phyloP scores from a whole-genome alignment of 2,888 invertebrate genomes.

The Archips crataeganus region DNA sequence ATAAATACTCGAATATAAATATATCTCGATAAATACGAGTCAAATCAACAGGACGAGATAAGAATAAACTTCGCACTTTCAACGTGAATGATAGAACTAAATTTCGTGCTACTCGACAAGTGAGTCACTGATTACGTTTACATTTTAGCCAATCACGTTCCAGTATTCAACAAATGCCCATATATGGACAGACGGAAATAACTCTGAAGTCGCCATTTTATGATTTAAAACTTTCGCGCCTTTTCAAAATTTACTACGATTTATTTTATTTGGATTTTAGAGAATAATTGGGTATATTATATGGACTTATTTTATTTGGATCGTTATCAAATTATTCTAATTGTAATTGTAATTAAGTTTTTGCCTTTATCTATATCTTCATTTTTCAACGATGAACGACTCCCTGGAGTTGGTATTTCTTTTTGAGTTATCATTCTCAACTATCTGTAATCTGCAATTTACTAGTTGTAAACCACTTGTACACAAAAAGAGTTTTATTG shows the following conservation, averaged over 20 bases:
- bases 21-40: slow-evolving; percentile 53
- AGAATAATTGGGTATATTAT: no score
- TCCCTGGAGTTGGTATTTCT: no score
- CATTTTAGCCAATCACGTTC: slow-evolving; percentile 82
- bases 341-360: no score
- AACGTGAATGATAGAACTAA: slow-evolving; percentile 59
- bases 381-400: no score
- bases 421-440: no score
- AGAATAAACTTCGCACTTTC: slow-evolving; percentile 52
- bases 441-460: no score
- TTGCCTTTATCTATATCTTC: no score
- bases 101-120: slow-evolving; percentile 61
- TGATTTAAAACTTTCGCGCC: slow-evolving; percentile 64
- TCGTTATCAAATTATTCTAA: no score
- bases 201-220: slow-evolving; percentile 54
- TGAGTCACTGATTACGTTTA: slow-evolving; percentile 76
- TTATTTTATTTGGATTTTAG: neutral
- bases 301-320: no score
- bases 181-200: slow-evolving; percentile 86
- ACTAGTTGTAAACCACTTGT: no score
- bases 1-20: slow-evolving; percentile 29
- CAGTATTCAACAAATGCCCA: slow-evolving; percentile 87
- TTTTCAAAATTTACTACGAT: neutral
- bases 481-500: no score
- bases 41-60: slow-evolving; percentile 62